These are phyloP conservation scores for Anthonomus grandis DNA, from an alignment of 1,140 invertebrate species.

Conservation along the genomic window DNA sequence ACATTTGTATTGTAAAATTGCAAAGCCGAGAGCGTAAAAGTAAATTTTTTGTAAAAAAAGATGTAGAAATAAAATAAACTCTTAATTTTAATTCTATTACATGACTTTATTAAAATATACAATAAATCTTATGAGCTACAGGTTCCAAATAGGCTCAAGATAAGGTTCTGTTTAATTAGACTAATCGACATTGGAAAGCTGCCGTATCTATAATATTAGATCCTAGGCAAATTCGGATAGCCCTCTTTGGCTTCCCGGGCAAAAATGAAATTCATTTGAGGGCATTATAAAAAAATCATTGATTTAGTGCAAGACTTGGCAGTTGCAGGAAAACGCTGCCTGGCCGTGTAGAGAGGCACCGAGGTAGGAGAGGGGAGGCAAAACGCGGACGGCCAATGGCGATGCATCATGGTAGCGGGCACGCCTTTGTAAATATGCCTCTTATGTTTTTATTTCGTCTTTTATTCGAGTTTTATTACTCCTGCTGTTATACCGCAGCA, in stretches of 20 bases:
- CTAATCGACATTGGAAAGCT: too few species aligned
- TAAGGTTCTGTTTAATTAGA: too few species aligned
- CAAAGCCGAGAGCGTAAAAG: too few species aligned
- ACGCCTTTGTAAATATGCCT: constrained; percentile 38
- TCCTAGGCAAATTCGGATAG: background rate
- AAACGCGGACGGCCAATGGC: constrained; percentile 18
- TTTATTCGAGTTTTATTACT: constrained; percentile 36
- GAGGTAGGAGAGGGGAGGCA: constrained; percentile 1
- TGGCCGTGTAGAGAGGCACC: too few species aligned
- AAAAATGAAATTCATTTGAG: constrained; percentile 36
- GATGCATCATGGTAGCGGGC: constrained; percentile 25
- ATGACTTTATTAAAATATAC: too few species aligned
- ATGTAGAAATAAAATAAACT: too few species aligned
- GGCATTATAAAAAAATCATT: constrained; percentile 39
- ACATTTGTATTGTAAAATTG: too few species aligned
- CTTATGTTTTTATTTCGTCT: constrained; percentile 40
- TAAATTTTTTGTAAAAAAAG: too few species aligned
- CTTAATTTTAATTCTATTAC: too few species aligned
- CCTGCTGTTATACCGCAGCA: constrained; percentile 29
- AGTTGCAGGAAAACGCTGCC: too few species aligned
- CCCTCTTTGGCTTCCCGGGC: constrained; percentile 14
- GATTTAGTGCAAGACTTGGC: constrained; percentile 36
- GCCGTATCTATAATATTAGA: background rate
- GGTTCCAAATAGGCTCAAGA: too few species aligned
- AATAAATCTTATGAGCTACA: too few species aligned